phyloP scores from a whole-genome alignment of 2,113 vertebrate species.

The Phalacrocorax pelagicus region DNA sequence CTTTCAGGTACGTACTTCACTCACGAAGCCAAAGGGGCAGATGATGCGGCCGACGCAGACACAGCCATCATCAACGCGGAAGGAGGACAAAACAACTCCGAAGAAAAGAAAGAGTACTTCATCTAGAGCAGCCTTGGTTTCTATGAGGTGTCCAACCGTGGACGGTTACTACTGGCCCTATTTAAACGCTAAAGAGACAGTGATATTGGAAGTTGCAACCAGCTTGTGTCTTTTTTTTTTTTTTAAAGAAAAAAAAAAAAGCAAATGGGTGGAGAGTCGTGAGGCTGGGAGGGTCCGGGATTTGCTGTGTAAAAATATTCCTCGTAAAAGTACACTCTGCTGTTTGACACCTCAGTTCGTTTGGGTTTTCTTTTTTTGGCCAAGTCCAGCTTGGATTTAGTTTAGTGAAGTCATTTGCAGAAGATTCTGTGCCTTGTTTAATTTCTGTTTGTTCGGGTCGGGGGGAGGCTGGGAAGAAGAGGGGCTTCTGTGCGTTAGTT shows the following conservation, averaged over 20 bases:
- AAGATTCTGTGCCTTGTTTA: constrained; percentile 99
- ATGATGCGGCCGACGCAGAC: constrained; percentile 96
- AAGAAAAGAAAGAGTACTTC: constrained; percentile 99
- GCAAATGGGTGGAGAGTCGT: constrained; percentile 68
- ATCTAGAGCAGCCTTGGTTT: constrained; percentile 88
- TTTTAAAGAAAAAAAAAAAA: neutral
- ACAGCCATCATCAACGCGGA: constrained; percentile 99
- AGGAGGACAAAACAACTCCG: constrained; percentile 96
- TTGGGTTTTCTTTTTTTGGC: constrained; percentile 74
- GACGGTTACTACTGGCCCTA: constrained; percentile 74
- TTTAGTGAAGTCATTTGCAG: constrained; percentile 93
- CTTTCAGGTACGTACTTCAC: constrained; percentile 97
- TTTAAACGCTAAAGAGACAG: constrained; percentile 79
- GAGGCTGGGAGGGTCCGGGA: constrained; percentile 80
- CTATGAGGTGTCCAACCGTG: constrained; percentile 77
- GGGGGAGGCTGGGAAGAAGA: constrained; percentile 60
- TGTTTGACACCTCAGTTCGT: constrained; percentile 85
- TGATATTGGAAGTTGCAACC: constrained; percentile 73
- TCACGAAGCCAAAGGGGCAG: constrained; percentile 99
- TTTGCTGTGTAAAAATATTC: constrained; percentile 81
- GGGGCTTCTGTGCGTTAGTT: constrained; percentile 62
- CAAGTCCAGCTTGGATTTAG: constrained; percentile 86
- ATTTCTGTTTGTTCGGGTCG: constrained; percentile 74
- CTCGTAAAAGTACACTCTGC: constrained; percentile 89
- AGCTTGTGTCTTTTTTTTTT: constrained; percentile 64